A percentile compares a stretch with the other conserved stretches of the same genome.
These are phyloP conservation scores for Sinocyclocheilus grahami DNA, from an alignment of 2,113 vertebrate genomes.

Conservation along the genomic window DNA sequence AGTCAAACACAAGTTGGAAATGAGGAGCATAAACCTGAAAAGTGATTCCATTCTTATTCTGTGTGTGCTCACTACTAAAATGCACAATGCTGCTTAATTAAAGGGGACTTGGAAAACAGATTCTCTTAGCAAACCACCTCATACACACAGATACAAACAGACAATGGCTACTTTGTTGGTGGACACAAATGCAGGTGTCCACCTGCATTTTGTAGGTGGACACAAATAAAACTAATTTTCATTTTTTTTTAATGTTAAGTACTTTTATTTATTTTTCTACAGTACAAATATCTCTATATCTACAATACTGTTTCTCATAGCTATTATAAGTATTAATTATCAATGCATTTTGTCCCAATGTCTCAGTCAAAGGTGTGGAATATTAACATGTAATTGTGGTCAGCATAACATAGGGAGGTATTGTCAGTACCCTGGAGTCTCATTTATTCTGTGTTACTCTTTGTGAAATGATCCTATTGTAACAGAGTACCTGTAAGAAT, in stretches of 20 bases:
- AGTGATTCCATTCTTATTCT: neutral
- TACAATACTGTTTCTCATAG: neutral
- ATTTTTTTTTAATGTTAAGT: no score
- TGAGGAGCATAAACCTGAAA: neutral
- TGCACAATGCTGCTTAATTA: neutral
- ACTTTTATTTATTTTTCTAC: neutral
- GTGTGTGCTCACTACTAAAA: neutral
- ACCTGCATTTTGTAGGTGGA: neutral
- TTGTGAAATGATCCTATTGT: neutral
- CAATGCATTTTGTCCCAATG: neutral
- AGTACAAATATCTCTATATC: neutral
- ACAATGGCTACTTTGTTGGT: neutral
- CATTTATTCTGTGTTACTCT: neutral
- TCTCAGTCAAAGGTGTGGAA: neutral
- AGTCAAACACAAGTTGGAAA: neutral
- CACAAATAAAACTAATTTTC: neutral
- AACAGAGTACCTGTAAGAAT: conserved; percentile 8
- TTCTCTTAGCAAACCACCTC: no score
- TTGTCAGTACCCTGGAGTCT: neutral
- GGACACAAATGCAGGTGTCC: neutral
- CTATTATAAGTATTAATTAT: neutral
- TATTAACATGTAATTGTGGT: neutral
- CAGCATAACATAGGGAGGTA: neutral
- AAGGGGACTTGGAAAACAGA: neutral
- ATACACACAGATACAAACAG: neutral